Evolutionary conservation across 2,113 vertebrate genomes (phyloP).

Genomic region (Cyprinodon brontotheroides): DNA sequence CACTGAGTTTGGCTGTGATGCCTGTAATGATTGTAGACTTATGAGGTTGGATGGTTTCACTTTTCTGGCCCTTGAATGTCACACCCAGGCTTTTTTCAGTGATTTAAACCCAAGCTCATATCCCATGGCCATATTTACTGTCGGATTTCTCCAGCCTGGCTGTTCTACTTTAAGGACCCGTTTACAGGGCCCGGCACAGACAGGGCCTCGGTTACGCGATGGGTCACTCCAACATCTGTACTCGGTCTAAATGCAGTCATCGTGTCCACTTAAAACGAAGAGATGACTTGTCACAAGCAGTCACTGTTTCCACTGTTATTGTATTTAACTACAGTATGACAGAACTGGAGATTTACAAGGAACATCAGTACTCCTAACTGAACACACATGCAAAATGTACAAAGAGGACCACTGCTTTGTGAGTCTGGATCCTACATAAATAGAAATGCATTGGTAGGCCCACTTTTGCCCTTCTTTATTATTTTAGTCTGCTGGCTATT

Average conservation of each 20-base stretch:
- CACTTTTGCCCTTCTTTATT: not conserved
- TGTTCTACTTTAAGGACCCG: constrained; percentile 68
- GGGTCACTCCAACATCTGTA: constrained; percentile 56
- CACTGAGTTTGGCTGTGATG: constrained; percentile 66
- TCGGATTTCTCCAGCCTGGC: constrained; percentile 53
- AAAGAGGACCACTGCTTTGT: not conserved
- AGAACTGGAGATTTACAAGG: constrained; percentile 11
- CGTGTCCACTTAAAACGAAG: constrained; percentile 34
- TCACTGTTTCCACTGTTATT: constrained; percentile 55
- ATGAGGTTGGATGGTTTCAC: constrained; percentile 70
- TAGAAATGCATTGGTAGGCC: not conserved
- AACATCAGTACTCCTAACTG: constrained; percentile 7
- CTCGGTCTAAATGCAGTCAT: constrained; percentile 44
- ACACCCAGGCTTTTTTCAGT: constrained; percentile 68
- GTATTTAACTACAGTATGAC: constrained; percentile 41
- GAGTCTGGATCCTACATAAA: not conserved
- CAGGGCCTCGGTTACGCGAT: constrained; percentile 45
- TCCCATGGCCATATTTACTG: constrained; percentile 73
- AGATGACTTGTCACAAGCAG: constrained; percentile 53
- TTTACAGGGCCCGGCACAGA: constrained; percentile 57
- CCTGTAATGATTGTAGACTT: constrained; percentile 68
- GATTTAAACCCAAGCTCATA: constrained; percentile 73
- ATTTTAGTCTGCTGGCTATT: not conserved
- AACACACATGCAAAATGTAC: not conserved
- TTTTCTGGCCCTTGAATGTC: constrained; percentile 75